Percentiles rank a stretch among this genome's conserved stretches.
Evolutionary conservation across 2,113 vertebrate species (phyloP).

Genomic region (Percina caprodes): DNA sequence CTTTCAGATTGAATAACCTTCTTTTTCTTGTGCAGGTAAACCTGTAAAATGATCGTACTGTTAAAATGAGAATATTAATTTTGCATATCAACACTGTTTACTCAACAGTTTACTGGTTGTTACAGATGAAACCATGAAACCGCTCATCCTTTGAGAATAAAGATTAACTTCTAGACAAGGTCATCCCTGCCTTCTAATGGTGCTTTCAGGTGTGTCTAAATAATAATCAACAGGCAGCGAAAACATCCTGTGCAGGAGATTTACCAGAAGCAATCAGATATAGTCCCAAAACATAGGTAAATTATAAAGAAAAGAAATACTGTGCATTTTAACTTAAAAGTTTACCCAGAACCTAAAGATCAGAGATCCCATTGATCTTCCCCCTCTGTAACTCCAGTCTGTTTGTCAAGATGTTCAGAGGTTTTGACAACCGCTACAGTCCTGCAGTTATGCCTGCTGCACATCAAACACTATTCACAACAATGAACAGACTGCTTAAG

Average conservation of each 20-base stretch:
- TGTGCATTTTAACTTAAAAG: slow-evolving; percentile 45
- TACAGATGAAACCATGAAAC: background rate
- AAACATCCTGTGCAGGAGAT: slow-evolving; percentile 17
- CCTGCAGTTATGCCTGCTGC: slow-evolving; percentile 48
- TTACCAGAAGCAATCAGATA: slow-evolving; percentile 14
- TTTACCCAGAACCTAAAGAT: slow-evolving; percentile 51
- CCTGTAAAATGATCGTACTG: background rate
- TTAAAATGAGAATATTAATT: slow-evolving; percentile 16
- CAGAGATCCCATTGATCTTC: slow-evolving; percentile 56
- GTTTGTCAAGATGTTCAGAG: slow-evolving; percentile 66
- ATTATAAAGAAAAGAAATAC: slow-evolving; percentile 38
- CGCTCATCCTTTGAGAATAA: slow-evolving; percentile 19
- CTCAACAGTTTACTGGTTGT: background rate
- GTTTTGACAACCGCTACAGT: slow-evolving; percentile 68
- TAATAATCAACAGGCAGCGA: slow-evolving; percentile 12
- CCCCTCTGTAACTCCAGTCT: slow-evolving; percentile 44
- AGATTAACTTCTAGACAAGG: slow-evolving; percentile 24
- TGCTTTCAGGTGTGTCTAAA: slow-evolving; percentile 35
- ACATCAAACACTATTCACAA: slow-evolving; percentile 57
- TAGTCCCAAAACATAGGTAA: slow-evolving; percentile 33
- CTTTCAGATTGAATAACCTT: slow-evolving; percentile 25
- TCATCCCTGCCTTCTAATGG: slow-evolving; percentile 24
- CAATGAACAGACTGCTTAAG: slow-evolving; percentile 61
- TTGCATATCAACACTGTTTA: slow-evolving; percentile 14
- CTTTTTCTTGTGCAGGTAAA: slow-evolving; percentile 17